phyloP scores from a whole-genome alignment of 2,888 invertebrate species.

The Phragmatobia fuliginosa region DNA sequence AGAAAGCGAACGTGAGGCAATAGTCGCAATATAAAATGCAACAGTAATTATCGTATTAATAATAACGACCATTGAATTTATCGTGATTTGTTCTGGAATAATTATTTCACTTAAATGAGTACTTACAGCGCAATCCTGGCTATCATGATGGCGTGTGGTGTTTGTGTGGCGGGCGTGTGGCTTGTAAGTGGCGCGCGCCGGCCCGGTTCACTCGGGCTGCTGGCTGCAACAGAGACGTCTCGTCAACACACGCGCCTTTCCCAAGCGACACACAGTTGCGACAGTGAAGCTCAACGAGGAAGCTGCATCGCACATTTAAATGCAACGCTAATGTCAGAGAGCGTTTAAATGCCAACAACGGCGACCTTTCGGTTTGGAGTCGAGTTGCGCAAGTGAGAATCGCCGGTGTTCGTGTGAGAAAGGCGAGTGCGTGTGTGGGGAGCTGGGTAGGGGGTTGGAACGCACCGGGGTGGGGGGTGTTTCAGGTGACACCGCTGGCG shows the following conservation, averaged over 20 bases:
- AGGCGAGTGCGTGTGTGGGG: constrained; percentile 74
- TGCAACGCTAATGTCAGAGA: constrained; percentile 86
- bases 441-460: constrained; percentile 59
- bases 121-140: constrained; percentile 81
- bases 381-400: constrained; percentile 83
- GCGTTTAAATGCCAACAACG: constrained; percentile 85
- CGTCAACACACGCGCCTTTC: constrained; percentile 84
- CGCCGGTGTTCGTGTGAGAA: constrained; percentile 82
- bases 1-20: constrained; percentile 70
- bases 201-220: constrained; percentile 74
- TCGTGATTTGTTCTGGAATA: constrained; percentile 20
- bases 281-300: constrained; percentile 84
- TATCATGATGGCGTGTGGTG: constrained; percentile 67
- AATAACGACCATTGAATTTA: constrained; percentile 32
- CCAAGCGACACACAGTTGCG: constrained; percentile 82
- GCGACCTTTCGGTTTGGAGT: constrained; percentile 83
- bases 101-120: constrained; percentile 36
- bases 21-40: constrained; percentile 44
- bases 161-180: constrained; percentile 38
- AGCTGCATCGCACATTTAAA: constrained; percentile 84
- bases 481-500: constrained; percentile 74
- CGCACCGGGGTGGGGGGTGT: constrained; percentile 71
- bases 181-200: constrained; percentile 58
- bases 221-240: constrained; percentile 82
- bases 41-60: constrained; percentile 43